Evolutionary conservation across 2,888 invertebrate species (phyloP).

Genomic region (Cepaea hortensis): DNA sequence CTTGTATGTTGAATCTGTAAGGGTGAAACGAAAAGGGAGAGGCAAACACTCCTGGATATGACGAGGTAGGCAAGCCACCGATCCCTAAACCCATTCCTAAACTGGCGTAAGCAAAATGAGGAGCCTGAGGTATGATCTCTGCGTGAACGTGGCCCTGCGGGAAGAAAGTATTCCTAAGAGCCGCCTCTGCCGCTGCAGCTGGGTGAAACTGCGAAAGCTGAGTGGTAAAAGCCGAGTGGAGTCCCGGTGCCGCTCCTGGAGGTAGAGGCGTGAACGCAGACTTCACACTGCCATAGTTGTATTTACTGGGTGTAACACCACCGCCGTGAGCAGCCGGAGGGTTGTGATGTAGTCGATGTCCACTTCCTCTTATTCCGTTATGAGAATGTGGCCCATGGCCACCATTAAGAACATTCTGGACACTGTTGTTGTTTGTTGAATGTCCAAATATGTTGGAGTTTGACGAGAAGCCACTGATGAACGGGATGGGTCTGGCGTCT

Average conservation of each 20-base stretch:
- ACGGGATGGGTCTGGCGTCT: constrained; percentile 1
- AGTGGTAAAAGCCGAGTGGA: constrained; percentile 69
- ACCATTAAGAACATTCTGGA: neutral
- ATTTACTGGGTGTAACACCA: constrained; percentile 12
- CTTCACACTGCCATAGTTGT: constrained; percentile 56
- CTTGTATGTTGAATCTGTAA: constrained; percentile 57
- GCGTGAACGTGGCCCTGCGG: constrained; percentile 38
- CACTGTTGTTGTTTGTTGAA: constrained; percentile 11
- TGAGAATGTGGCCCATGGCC: neutral
- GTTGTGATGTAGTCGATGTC: constrained; percentile 38
- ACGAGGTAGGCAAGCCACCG: constrained; percentile 53
- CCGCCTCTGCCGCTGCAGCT: constrained; percentile 37
- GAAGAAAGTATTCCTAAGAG: constrained; percentile 37
- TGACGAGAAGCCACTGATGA: constrained; percentile 19
- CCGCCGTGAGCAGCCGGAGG: constrained; percentile 32
- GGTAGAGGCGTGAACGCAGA: constrained; percentile 75
- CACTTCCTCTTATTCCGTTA: constrained; percentile 14
- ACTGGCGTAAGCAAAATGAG: constrained; percentile 55
- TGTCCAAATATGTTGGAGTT: constrained; percentile 8
- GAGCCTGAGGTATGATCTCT: constrained; percentile 54
- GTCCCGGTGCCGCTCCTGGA: constrained; percentile 54
- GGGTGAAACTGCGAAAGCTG: constrained; percentile 36
- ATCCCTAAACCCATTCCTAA: constrained; percentile 53
- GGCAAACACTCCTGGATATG: constrained; percentile 58
- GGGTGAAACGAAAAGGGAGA: constrained; percentile 64